Percentiles rank a stretch among this genome's conserved stretches.
Evolutionary conservation across 2,113 vertebrate genomes (phyloP).

Genomic region (Rhea americana): DNA sequence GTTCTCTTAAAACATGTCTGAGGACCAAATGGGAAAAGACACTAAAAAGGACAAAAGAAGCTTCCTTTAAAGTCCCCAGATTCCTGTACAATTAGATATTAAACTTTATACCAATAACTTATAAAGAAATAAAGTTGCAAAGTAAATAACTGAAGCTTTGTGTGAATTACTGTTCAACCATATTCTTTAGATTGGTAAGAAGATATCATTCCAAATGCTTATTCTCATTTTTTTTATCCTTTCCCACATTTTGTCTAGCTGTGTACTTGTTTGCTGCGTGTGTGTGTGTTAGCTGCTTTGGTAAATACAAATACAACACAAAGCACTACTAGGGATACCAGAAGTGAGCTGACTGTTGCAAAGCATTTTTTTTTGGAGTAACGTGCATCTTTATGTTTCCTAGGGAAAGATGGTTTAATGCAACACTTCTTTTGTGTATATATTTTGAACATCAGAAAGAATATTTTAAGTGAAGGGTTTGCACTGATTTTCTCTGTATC

Average conservation of each 20-base stretch:
- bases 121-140: constrained; percentile 65
- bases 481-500: neutral
- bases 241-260: neutral
- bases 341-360: neutral
- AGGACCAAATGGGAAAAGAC: constrained; percentile 55
- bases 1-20: constrained; percentile 44
- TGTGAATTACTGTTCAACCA: constrained; percentile 43
- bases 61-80: constrained; percentile 58
- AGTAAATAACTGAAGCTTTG: constrained; percentile 46
- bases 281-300: neutral
- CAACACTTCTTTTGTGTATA: rapidly evolving
- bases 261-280: neutral
- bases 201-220: neutral
- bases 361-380: neutral
- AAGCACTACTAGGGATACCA: neutral
- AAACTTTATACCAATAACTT: constrained; percentile 58
- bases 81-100: constrained; percentile 60
- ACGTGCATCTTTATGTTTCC: rapidly evolving
- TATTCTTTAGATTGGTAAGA: neutral
- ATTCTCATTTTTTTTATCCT: neutral
- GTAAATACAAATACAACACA: neutral
- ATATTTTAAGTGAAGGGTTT: neutral
- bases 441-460: neutral
- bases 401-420: neutral
- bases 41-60: constrained; percentile 59